Conservation (phyloP, 2,888 invertebrate genomes). For the Apamea monoglypha region DNA sequence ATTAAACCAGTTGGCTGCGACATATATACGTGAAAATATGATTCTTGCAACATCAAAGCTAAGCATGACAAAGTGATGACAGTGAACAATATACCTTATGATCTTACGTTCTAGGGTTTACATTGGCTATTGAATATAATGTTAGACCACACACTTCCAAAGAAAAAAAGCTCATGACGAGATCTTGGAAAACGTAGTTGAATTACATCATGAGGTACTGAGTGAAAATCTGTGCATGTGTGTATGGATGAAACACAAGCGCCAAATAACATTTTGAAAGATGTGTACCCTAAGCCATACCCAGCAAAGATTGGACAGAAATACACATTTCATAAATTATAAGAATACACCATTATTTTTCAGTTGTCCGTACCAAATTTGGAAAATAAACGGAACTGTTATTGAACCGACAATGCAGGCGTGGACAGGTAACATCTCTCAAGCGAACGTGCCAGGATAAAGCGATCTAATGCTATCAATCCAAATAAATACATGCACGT, state of each 20-base stretch:
- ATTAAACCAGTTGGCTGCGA: too few relatives aligned
- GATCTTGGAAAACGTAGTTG: conserved; percentile 16
- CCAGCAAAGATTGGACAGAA: conserved; percentile 83
- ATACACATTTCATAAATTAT: conserved; percentile 66
- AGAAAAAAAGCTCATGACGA: conserved; percentile 19
- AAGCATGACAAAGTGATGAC: conserved; percentile 45
- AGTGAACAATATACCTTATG: conserved; percentile 39
- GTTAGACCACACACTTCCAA: conserved; percentile 32
- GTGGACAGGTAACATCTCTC: conserved; percentile 89
- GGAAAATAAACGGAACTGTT: conserved; percentile 51
- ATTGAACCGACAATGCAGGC: conserved; percentile 79
- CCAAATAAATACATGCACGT: conserved; percentile 79
- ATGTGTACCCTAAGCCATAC: conserved; percentile 87
- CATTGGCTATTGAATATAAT: conserved; percentile 17
- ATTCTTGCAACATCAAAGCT: conserved; percentile 51
- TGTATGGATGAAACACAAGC: conserved; percentile 64
- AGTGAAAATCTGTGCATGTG: conserved; percentile 57
- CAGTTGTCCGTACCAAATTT: conserved; percentile 47
- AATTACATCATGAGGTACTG: conserved; percentile 23
- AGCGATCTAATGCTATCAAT: conserved; percentile 71
- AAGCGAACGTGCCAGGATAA: conserved; percentile 81
- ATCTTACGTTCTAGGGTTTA: conserved; percentile 32
- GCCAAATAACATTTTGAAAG: conserved; percentile 82
- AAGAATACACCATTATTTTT: conserved; percentile 47
- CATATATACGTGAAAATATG: conserved; percentile 7